Conservation (phyloP, 2,888 invertebrate genomes). For the Entomobrya proxima region DNA sequence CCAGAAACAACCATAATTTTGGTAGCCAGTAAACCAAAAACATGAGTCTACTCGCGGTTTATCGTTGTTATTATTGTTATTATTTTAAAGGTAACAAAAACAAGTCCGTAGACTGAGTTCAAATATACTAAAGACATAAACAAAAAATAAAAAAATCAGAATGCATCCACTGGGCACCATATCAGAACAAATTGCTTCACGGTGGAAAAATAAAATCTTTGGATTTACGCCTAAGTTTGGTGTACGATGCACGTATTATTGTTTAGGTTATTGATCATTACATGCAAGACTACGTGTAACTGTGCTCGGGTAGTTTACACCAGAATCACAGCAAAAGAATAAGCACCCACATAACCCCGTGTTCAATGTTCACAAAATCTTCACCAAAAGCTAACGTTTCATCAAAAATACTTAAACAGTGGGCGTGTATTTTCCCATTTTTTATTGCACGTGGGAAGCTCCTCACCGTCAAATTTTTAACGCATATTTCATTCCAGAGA, state of each 20-base stretch:
- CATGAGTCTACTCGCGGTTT: not conserved
- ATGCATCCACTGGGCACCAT: not conserved
- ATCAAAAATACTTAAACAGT: conserved; percentile 46
- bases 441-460: conserved; percentile 69
- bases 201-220: not conserved
- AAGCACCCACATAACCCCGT: not conserved
- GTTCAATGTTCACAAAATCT: not conserved
- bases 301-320: not conserved
- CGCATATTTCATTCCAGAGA: conserved; percentile 66
- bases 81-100: not conserved
- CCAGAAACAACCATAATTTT: not conserved
- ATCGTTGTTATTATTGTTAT: not conserved
- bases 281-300: not conserved
- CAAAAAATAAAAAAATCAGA: not conserved
- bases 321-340: not conserved
- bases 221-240: not conserved
- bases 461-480: conserved; percentile 71
- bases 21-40: conserved; percentile 16
- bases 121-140: not conserved
- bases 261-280: conserved; percentile 13
- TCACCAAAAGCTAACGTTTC: too few relatives aligned
- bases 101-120: not conserved
- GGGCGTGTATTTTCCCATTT: conserved; percentile 56
- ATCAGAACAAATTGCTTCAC: conserved; percentile 7
- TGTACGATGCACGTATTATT: not conserved